Evolutionary conservation across 2,888 invertebrate genomes (phyloP).

Genomic region (Zygogramma bicolorata): DNA sequence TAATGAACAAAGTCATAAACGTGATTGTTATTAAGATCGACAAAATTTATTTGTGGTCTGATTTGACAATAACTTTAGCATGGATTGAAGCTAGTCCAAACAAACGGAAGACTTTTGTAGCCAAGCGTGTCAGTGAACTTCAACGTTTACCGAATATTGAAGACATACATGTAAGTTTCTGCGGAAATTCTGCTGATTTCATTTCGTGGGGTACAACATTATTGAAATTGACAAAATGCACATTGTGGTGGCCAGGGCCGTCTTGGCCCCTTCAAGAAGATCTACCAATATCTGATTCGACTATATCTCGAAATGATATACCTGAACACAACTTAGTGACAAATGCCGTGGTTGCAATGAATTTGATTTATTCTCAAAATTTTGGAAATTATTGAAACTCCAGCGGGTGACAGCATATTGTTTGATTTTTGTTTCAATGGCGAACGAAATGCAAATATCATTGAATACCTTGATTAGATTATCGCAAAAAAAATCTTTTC

Average conservation of each 20-base stretch:
- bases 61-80: too few relatives aligned
- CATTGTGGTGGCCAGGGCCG: constrained; percentile 9
- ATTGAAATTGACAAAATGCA: neutral
- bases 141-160: constrained; percentile 12
- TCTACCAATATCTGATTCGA: neutral
- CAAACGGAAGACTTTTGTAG: constrained; percentile 34
- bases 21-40: neutral
- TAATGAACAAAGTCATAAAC: neutral
- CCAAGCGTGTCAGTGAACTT: too few relatives aligned
- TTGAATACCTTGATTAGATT: neutral
- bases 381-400: too few relatives aligned
- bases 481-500: neutral
- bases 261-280: too few relatives aligned
- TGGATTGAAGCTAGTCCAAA: too few relatives aligned
- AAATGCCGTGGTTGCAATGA: too few relatives aligned
- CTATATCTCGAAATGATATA: neutral
- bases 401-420: neutral
- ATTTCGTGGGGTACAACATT: constrained; percentile 24
- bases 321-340: neutral
- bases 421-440: neutral
- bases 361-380: neutral
- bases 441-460: too few relatives aligned
- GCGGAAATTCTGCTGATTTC: constrained; percentile 41
- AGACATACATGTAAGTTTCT: constrained; percentile 31
- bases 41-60: too few relatives aligned